Conservation (phyloP, 2,113 vertebrate species). For the Gambusia affinis region DNA sequence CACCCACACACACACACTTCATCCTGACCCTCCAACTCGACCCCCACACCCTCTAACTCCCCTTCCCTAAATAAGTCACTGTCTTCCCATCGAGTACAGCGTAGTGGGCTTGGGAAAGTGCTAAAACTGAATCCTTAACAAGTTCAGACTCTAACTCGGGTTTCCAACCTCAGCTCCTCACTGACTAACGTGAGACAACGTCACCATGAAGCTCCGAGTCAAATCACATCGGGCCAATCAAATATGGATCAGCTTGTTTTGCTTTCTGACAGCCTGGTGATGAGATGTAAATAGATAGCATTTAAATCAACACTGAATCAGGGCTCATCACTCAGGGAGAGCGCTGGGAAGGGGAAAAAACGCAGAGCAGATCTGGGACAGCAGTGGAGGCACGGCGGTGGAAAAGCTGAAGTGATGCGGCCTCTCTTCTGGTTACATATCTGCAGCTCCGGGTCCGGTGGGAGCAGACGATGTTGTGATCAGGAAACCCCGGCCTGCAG, state of each 20-base stretch:
- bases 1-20: no score
- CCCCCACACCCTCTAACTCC: no score
- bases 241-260: constrained; percentile 46
- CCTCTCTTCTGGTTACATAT: constrained; percentile 64
- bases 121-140: no score
- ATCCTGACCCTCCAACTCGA: no score
- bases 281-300: constrained; percentile 64
- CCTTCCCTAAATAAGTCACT: no score
- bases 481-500: constrained; percentile 50
- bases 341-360: constrained; percentile 33
- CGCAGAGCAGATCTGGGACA: constrained; percentile 36
- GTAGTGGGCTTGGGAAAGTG: no score
- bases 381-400: constrained; percentile 46
- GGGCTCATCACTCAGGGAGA: constrained; percentile 48
- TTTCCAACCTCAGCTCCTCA: constrained; percentile 30
- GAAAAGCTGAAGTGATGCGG: constrained; percentile 74
- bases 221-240: constrained; percentile 48
- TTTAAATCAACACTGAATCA: constrained; percentile 68
- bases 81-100: no score
- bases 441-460: constrained; percentile 58
- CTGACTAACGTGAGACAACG: constrained; percentile 31
- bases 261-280: constrained; percentile 38
- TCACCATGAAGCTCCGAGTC: constrained; percentile 33
- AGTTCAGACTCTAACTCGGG: constrained; percentile 8
- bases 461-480: constrained; percentile 63